Conservation (phyloP, 1,140 invertebrate species). For the Phocides pigmalion region DNA sequence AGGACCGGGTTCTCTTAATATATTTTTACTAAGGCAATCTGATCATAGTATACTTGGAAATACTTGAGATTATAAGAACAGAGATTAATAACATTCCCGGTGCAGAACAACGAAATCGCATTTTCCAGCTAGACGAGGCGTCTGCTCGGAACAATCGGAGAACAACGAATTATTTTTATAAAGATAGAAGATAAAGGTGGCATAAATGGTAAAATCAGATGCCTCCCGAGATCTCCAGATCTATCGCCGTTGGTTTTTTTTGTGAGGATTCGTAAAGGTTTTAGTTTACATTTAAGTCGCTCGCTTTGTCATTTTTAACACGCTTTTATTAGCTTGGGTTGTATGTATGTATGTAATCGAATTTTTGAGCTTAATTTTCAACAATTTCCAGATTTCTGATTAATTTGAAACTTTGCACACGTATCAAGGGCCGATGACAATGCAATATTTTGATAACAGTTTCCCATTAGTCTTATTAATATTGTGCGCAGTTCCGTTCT, state of each 20-base stretch:
- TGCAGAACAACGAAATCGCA: constrained; percentile 29
- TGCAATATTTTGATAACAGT: too few relatives aligned
- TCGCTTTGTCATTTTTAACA: too few relatives aligned
- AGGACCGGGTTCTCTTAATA: constrained; percentile 26
- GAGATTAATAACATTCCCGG: constrained; percentile 28
- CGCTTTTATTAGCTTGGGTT: too few relatives aligned
- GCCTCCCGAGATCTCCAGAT: constrained; percentile 32
- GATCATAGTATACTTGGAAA: constrained; percentile 25
- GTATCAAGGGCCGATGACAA: too few relatives aligned
- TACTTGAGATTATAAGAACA: constrained; percentile 33
- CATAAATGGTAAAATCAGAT: constrained; percentile 18
- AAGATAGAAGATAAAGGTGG: too few relatives aligned
- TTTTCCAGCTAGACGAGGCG: constrained; percentile 29
- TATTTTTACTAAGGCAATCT: constrained; percentile 28
- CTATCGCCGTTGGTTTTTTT: constrained; percentile 31
- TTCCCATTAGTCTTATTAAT: too few relatives aligned
- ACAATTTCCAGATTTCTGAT: too few relatives aligned
- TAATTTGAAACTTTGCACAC: too few relatives aligned
- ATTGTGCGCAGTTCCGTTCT: too few relatives aligned
- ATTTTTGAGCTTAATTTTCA: too few relatives aligned
- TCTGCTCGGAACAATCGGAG: constrained; percentile 25
- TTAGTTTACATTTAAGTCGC: too few relatives aligned
- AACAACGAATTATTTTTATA: constrained; percentile 20
- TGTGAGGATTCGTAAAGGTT: constrained; percentile 26
- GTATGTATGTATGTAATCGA: too few relatives aligned